A percentile compares a stretch with the other conserved stretches of the same genome.
phyloP scores from a whole-genome alignment of 2,113 vertebrate species.

The Varanus komodoensis region DNA sequence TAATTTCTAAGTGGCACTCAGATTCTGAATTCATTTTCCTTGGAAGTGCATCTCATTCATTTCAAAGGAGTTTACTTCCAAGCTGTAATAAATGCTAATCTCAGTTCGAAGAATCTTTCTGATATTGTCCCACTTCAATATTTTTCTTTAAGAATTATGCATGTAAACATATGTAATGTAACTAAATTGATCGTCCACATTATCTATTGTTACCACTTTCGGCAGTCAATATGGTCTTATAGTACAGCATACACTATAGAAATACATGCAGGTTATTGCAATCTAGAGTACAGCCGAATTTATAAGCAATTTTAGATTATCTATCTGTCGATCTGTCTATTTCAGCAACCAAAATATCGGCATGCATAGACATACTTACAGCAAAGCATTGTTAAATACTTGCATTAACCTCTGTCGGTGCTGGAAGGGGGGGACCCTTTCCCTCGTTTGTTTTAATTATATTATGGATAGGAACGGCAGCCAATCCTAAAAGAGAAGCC shows the following conservation, averaged over 20 bases:
- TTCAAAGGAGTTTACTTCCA: neutral
- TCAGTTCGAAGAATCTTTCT: too few species aligned
- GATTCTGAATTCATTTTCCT: neutral
- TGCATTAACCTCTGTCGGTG: slow-evolving; percentile 80
- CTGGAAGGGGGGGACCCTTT: slow-evolving; percentile 61
- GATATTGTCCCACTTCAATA: neutral
- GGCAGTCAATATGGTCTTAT: too few species aligned
- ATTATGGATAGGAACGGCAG: slow-evolving; percentile 77
- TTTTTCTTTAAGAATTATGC: neutral
- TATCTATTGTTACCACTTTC: too few species aligned
- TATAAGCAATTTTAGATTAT: slow-evolving; percentile 13
- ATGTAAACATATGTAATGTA: neutral
- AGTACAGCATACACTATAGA: too few species aligned
- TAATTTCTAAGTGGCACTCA: neutral
- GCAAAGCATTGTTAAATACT: slow-evolving; percentile 79
- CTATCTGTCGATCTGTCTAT: slow-evolving; percentile 22
- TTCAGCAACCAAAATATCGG: neutral
- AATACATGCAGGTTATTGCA: neutral
- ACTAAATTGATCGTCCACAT: neutral
- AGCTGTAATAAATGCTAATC: neutral
- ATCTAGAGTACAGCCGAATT: neutral
- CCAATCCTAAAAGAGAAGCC: slow-evolving; percentile 83
- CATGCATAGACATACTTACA: slow-evolving; percentile 57
- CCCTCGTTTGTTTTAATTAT: slow-evolving; percentile 78
- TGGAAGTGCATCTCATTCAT: neutral